These are phyloP conservation scores for Salarias fasciatus DNA, from an alignment of 2,797 vertebrate genomes.

Conservation along the genomic window DNA sequence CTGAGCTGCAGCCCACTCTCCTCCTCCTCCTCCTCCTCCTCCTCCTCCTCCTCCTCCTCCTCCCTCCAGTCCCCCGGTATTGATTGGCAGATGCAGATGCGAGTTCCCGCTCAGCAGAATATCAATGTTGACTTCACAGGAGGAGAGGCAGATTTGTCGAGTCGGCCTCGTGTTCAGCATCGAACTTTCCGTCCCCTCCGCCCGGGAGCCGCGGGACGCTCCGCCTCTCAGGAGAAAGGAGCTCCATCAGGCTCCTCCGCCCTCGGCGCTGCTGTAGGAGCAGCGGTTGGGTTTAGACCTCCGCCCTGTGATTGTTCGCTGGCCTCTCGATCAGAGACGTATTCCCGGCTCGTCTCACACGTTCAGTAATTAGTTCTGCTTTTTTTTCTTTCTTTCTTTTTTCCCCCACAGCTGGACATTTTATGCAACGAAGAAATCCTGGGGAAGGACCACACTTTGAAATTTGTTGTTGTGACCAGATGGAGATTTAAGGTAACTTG, in stretches of 20 bases:
- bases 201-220: slow-evolving; percentile 12
- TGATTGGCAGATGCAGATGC: slow-evolving; percentile 52
- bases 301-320: no score
- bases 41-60: not conserved
- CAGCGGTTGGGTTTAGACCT: not conserved
- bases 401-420: slow-evolving; percentile 93
- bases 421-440: slow-evolving; percentile 99
- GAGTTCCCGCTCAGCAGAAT: slow-evolving; percentile 50
- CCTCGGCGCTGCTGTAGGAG: no score
- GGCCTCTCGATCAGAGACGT: no score
- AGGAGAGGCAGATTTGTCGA: slow-evolving; percentile 25
- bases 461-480: slow-evolving; percentile 99
- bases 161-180: slow-evolving; percentile 15
- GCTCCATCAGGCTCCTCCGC: not conserved
- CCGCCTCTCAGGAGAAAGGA: not conserved
- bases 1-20: not conserved
- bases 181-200: slow-evolving; percentile 21
- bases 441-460: slow-evolving; percentile 99
- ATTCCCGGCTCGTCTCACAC: no score
- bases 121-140: slow-evolving; percentile 52
- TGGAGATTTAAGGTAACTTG: slow-evolving; percentile 98
- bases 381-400: not conserved
- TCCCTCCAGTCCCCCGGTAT: slow-evolving; percentile 13
- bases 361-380: slow-evolving; percentile 1
- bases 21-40: not conserved